Base-by-base conservation (phyloP, 2,797 vertebrate species). In the Antrozous pallidus region DNA sequence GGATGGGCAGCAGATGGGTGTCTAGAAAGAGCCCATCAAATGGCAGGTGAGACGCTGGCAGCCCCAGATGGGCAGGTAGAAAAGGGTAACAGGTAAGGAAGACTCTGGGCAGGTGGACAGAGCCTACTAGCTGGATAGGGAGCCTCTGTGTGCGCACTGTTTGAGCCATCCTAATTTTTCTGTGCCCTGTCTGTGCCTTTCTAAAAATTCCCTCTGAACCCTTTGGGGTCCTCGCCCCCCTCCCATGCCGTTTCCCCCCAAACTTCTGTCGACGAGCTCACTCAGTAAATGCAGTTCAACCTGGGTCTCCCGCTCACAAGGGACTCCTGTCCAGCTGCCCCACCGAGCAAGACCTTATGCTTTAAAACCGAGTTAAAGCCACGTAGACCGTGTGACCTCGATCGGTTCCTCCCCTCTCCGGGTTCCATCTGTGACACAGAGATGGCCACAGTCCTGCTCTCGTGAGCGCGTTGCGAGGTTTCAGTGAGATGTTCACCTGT, bases 131-230 rank as follows among this genome's bases (percentile, higher is more conserved):
- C 67, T 40, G 33, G 33, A 8, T 2, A 14, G 17, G 24, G 56
- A 24, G 31, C 2, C 8, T 2, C 1, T 3, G 16, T 24, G 26
- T 38, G 40, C 31, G 6, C 14, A 4, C 6, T 31, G 3, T 20
- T 9, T 31, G 22, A 22, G 40, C 65, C 33, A 10, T 8, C 38
- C 71, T 83, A 12, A 36, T 58, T 83, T 67, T 90, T 88, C 91
- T 84, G 22, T 22, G 74, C 33, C 61, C 63, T 18, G 9, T 78
- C 88, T 54, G 38, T 54, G 18, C 24, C 61, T 47, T 91, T 69
- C 36, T 17, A 56, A 84, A 70, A 38, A 33, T 8, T 65, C 75
- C 67, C 61, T 81, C 47, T 33, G 17, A 47, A 33, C 4, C 47
- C 47, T 26, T 45, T 11, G 10, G 69, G 54, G 36, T 20, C 61